Percentiles rank a stretch among this genome's conserved stretches.
These are phyloP conservation scores for Dasypolia templi DNA, from an alignment of 2,888 invertebrate species.

Conservation along the genomic window DNA sequence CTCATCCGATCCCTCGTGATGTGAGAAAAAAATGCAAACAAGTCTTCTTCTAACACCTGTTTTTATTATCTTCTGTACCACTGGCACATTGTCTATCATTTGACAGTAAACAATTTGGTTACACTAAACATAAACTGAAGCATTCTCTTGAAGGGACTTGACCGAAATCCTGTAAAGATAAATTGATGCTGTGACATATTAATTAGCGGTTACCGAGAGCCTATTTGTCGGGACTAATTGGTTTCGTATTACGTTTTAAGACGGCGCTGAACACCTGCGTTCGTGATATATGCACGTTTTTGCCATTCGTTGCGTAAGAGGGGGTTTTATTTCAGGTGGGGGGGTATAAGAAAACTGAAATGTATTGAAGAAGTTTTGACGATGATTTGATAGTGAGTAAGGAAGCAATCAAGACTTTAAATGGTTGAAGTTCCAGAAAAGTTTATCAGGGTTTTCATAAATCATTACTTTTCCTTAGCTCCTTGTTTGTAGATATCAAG, in stretches of 20 bases:
- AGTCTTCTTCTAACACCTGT: background rate
- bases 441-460: background rate
- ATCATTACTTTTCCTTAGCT: background rate
- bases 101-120: slow-evolving; percentile 17
- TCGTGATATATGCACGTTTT: slow-evolving; percentile 37
- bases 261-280: slow-evolving; percentile 57
- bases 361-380: background rate
- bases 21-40: background rate
- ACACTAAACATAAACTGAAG: slow-evolving; percentile 17
- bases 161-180: slow-evolving; percentile 60
- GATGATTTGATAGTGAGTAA: background rate
- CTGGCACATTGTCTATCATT: no score
- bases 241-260: slow-evolving; percentile 66
- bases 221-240: slow-evolving; percentile 66
- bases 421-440: background rate
- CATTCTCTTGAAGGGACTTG: slow-evolving; percentile 36
- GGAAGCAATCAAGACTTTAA: no score
- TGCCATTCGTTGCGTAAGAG: slow-evolving; percentile 17
- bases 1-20: background rate
- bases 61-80: background rate
- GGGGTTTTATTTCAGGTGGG: background rate
- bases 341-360: background rate
- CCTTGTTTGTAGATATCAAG: background rate
- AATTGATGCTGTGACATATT: slow-evolving; percentile 72
- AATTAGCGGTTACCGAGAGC: slow-evolving; percentile 66